phyloP scores from a whole-genome alignment of 2,888 invertebrate species.

The Coelinius sp. region DNA sequence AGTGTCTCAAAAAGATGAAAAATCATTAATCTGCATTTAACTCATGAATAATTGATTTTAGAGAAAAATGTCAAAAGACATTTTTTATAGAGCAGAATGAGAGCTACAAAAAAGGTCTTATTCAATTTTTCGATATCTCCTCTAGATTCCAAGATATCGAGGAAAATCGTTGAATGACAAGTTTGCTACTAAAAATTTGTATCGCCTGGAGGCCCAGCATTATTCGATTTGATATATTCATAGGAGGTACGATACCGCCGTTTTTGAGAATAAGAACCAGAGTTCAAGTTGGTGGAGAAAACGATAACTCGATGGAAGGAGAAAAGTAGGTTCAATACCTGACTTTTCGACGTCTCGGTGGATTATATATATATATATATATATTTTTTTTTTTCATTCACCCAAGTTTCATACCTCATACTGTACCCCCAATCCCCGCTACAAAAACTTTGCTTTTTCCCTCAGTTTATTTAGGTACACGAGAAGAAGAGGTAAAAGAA shows the following conservation, averaged over 20 bases:
- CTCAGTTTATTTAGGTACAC: not conserved
- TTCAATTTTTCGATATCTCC: no score
- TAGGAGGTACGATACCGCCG: not conserved
- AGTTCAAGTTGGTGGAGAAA: not conserved
- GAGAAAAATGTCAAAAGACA: no score
- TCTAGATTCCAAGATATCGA: no score
- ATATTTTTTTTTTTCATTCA: not conserved
- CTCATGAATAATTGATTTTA: no score
- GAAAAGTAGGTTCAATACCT: conserved; percentile 8
- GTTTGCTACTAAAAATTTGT: no score
- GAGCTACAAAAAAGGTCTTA: no score
- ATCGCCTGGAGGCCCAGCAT: not conserved
- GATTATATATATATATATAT: conserved; percentile 9
- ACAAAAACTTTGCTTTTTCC: not conserved
- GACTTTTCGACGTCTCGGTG: conserved; percentile 13
- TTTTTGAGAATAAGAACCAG: conserved; percentile 5
- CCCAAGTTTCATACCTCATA: not conserved
- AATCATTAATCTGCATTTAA: no score
- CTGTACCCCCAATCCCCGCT: no score
- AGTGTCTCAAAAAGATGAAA: no score
- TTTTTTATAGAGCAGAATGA: no score
- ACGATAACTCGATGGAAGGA: conserved; percentile 9
- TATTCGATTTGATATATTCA: conserved; percentile 23
- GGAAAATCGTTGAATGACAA: no score
- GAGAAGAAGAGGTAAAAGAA: conserved; percentile 7